Evolutionary conservation across 1,140 invertebrate genomes (phyloP).

Genomic region (Kradibia gibbosae): DNA sequence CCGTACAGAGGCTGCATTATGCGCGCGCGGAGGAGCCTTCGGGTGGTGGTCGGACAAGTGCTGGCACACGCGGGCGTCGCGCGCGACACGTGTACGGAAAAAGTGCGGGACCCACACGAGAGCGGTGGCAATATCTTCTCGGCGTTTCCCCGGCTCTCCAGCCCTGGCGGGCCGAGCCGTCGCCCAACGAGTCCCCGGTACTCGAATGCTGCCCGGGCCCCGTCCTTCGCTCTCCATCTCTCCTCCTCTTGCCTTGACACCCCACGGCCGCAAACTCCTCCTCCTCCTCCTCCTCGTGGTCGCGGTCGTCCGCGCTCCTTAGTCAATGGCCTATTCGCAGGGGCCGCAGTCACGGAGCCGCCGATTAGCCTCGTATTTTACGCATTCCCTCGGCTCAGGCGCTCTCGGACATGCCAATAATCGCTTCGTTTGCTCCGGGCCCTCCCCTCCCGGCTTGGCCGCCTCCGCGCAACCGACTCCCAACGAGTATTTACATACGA

Average conservation of each 20-base stretch:
- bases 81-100: neutral
- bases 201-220: neutral
- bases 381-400: neutral
- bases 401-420: neutral
- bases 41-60: constrained; percentile 35
- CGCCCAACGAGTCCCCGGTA: neutral
- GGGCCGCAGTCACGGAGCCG: constrained; percentile 5
- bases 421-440: neutral
- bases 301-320: no score
- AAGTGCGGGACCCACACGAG: neutral
- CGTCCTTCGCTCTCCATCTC: neutral
- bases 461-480: neutral
- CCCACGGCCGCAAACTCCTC: no score
- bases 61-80: constrained; percentile 20
- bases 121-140: neutral
- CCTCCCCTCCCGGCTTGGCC: no score
- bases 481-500: neutral
- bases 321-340: no score
- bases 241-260: no score
- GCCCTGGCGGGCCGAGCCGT: no score
- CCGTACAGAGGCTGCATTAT: neutral
- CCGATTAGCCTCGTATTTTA: constrained; percentile 4
- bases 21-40: neutral
- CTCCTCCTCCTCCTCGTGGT: neutral
- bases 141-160: neutral